Evolutionary conservation across 2,888 invertebrate species (phyloP).

Genomic region (Cremastinae sp.): DNA sequence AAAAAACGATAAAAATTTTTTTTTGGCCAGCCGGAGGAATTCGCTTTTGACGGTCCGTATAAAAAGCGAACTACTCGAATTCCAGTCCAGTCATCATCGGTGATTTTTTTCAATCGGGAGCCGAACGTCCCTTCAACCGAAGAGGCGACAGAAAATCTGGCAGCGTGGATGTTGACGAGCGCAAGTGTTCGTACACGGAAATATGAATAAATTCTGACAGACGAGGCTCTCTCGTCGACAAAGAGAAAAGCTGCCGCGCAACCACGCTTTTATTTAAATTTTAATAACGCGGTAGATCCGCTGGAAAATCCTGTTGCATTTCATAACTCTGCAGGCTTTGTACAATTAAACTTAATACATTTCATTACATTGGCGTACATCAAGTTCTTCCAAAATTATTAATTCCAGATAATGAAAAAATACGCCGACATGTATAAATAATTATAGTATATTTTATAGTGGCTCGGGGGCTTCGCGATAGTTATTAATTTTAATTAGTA

Average conservation of each 20-base stretch:
- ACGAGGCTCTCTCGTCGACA: conserved; percentile 50
- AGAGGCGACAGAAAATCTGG: conserved; percentile 22
- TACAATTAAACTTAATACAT: conserved; percentile 73
- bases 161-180: conserved; percentile 30
- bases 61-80: conserved; percentile 57
- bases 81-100: conserved; percentile 48
- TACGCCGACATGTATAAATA: no score
- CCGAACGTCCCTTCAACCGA: conserved; percentile 34
- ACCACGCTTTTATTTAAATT: conserved; percentile 73
- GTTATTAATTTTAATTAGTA: no score
- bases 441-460: no score
- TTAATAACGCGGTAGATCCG: conserved; percentile 69
- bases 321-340: conserved; percentile 64
- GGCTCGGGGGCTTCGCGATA: no score
- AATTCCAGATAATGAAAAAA: not conserved
- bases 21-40: conserved; percentile 46
- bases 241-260: conserved; percentile 63
- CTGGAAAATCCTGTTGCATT: conserved; percentile 65
- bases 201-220: conserved; percentile 7
- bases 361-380: conserved; percentile 68
- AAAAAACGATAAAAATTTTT: conserved; percentile 5
- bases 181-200: not conserved
- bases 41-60: conserved; percentile 53
- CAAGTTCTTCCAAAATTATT: conserved; percentile 36
- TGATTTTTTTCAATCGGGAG: conserved; percentile 33